phyloP scores from a whole-genome alignment of 2,888 invertebrate species.

The Apamea sordens region DNA sequence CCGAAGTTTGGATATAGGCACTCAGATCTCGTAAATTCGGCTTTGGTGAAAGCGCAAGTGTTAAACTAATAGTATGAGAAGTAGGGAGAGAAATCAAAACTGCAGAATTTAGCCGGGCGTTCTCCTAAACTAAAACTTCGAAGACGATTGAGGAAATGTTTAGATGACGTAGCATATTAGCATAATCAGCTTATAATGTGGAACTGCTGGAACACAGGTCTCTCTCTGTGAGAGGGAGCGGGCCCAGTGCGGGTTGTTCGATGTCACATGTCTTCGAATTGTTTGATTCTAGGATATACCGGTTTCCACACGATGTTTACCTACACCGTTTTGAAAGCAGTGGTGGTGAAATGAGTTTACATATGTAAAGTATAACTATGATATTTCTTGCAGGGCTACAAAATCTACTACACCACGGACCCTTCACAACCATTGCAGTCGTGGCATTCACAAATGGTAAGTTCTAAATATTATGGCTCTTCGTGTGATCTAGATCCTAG shows the following conservation, averaged over 20 bases:
- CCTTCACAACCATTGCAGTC: conserved; percentile 96
- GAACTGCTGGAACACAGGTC: too few relatives aligned
- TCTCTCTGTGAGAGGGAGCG: too few relatives aligned
- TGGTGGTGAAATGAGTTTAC: neutral
- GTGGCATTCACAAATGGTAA: conserved; percentile 97
- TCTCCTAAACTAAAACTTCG: neutral
- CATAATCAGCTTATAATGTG: neutral
- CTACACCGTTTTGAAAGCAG: neutral
- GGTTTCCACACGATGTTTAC: neutral
- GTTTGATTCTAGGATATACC: neutral
- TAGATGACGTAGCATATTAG: neutral
- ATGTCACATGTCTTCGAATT: neutral
- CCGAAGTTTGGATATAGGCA: conserved; percentile 46
- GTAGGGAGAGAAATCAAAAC: conserved; percentile 3
- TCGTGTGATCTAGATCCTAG: neutral
- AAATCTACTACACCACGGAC: conserved; percentile 98
- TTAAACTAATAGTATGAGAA: conserved; percentile 20
- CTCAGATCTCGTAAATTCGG: conserved; percentile 40
- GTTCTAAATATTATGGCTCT: conserved; percentile 28
- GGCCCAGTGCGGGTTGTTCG: neutral
- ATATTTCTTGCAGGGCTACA: conserved; percentile 94
- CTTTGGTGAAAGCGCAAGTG: conserved; percentile 51
- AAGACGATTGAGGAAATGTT: neutral
- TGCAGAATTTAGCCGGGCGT: neutral
- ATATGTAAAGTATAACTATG: neutral